Evolutionary conservation across 2,888 invertebrate genomes (phyloP), one percentile per base, ranked within the genome.

Genomic region (Cyclophora punctaria): DNA sequence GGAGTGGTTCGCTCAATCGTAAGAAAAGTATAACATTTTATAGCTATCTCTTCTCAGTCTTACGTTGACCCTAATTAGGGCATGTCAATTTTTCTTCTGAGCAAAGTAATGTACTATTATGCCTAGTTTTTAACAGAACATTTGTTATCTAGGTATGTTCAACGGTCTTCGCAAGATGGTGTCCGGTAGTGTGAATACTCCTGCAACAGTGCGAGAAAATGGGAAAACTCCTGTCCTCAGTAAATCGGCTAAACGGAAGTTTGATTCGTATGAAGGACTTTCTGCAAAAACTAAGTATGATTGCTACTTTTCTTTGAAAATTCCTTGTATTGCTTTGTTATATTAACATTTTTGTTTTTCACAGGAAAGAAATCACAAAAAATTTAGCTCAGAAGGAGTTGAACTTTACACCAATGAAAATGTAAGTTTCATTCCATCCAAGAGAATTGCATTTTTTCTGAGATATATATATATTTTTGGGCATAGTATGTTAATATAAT

Each of bases 1-100:
- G 95, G 65, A 95, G 96, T 90, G 96, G 96, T 64, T 96, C 96
- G 63, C 89, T 96, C 60, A 96, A 95, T 82, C 91, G 96, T 95
- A 90, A 90, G 90, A 75, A 34, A 20, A 20, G 20, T 50, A 46
- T 53, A 56, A 55, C 50, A 7, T 37, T 43, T 45, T 44, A 35
- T 35, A 34, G 20, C 33, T 41, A 20, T 20, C 20, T 20, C 20
- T 20, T 20, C 20, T 20, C 20, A 35, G 0, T 7, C 7, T 46
- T 34, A 44, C 5, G 3, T 35, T 47, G 48, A 50, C 50, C 41
- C 5, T 44, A 34, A 44, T 37, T 52, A 20, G 20, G 20, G 20
- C 2, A 20, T 20, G 20, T 20, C 20, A 20, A 20, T 1, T 20
- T 20, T 20, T 20, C 20, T 20, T 20, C 20, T 20, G 20, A 20